Base-by-base conservation (phyloP, 2,113 vertebrate genomes). In the Pterophyllum scalare region DNA sequence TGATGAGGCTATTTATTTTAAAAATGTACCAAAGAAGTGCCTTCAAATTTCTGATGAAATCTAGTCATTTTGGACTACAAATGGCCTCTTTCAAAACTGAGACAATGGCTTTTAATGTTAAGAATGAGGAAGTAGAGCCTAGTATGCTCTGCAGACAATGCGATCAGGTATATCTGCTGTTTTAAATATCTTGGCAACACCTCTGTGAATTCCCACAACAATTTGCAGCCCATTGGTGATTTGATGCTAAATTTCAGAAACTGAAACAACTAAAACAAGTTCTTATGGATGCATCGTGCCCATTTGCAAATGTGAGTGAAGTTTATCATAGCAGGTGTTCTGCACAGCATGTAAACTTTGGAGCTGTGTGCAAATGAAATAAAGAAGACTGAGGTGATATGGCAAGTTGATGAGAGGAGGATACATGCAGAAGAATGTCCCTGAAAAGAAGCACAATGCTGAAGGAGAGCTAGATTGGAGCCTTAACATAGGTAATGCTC, bases 91-190 rank as follows among this genome's bases (percentile, higher is more conserved):
- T 26, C 17, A 70, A 70, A 70, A 7, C 5, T 0, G 0, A 70
- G 64, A 46, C 1, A 61, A 35, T 61, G 59, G 59, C 6, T 35
- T 62, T 62, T 19, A 70, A 24, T 70, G 2, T 49, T 7, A 46
- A 46, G 62, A 24, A 28, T 49, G 22, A 49, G 64, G 64, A 70
- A 70, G 64, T 70, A 67, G 49, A 70, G 35, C 35, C 35, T 40
- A 24, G 35, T 10, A 0, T 0, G 7, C 35, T 12, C 38, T 24
- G 61, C 1, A 40, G 12, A 64, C 7, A 14, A 40, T 0, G 38
- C 22, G 13, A 64, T 64, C 33, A 64, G 3, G 61, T 40, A 40
- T 67, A 38, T 67, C 35, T 35, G 38, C 38, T 26, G 64, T 49
- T 67, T 46, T 26, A 28, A 49, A 67, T 67, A 67, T 46, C 40